A percentile compares a stretch with the other conserved stretches of the same genome.
These are phyloP conservation scores for Siniperca undulata DNA, from an alignment of 2,797 vertebrate species.

Conservation along the genomic window DNA sequence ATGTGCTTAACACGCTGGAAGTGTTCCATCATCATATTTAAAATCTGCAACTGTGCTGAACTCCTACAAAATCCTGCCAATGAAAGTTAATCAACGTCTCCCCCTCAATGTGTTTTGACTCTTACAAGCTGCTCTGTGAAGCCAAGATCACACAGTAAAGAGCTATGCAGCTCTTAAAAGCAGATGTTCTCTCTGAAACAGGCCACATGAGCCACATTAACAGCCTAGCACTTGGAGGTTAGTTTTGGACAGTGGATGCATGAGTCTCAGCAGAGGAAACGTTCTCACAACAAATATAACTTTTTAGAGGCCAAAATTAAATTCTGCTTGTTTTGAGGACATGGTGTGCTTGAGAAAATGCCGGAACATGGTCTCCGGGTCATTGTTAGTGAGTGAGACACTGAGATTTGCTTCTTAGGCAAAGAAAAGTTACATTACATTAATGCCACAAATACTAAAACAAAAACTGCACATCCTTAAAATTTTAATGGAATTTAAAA, in stretches of 20 bases:
- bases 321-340: slow-evolving; percentile 40
- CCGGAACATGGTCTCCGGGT: neutral
- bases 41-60: slow-evolving; percentile 27
- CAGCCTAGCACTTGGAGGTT: slow-evolving; percentile 23
- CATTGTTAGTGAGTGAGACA: neutral
- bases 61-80: slow-evolving; percentile 37
- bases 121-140: slow-evolving; percentile 26
- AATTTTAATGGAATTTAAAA: neutral
- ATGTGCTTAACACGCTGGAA: slow-evolving; percentile 25
- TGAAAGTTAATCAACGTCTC: slow-evolving; percentile 15
- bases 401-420: neutral
- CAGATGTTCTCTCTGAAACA: slow-evolving; percentile 61
- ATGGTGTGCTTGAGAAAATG: slow-evolving; percentile 21
- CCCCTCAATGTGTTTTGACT: slow-evolving; percentile 29
- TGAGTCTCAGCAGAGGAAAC: slow-evolving; percentile 11
- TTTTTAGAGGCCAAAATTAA: slow-evolving; percentile 6
- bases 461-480: neutral
- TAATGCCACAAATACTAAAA: neutral
- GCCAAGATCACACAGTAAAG: slow-evolving; percentile 50
- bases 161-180: slow-evolving; percentile 40
- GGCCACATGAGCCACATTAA: slow-evolving; percentile 48
- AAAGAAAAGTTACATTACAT: neutral
- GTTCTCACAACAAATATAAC: slow-evolving; percentile 19
- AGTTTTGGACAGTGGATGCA: slow-evolving; percentile 28
- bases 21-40: slow-evolving; percentile 9